A percentile compares a stretch with the other conserved stretches of the same genome.
Evolutionary conservation across 2,113 vertebrate species (phyloP).

Genomic region (Leucoraja erinaceus): DNA sequence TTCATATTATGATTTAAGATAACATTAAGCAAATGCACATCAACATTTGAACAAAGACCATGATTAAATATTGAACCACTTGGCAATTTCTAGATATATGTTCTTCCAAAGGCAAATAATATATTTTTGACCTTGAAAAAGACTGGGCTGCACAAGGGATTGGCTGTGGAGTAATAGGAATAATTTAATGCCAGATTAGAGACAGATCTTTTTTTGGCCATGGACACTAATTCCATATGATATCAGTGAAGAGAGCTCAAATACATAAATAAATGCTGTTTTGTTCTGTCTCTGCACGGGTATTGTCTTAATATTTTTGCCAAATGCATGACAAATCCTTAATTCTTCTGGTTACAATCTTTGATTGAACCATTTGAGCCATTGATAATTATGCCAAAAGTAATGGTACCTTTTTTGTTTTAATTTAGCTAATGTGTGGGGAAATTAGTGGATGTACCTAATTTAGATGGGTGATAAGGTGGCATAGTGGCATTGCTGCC

Average conservation of each 20-base stretch:
- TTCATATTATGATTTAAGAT: too few species aligned
- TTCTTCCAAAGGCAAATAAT: too few species aligned
- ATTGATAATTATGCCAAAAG: neutral
- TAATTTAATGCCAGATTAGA: neutral
- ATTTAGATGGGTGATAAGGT: neutral
- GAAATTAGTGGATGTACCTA: neutral
- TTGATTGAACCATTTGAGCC: too few species aligned
- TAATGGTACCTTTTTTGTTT: neutral
- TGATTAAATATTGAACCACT: too few species aligned
- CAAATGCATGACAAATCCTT: neutral
- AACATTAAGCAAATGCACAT: too few species aligned
- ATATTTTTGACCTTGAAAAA: too few species aligned
- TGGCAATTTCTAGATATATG: too few species aligned
- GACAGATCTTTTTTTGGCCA: neutral
- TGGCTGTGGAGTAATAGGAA: neutral
- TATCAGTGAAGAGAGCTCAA: neutral
- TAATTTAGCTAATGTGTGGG: neutral
- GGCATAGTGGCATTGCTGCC: neutral
- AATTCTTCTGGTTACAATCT: neutral
- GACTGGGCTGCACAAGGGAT: neutral
- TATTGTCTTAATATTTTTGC: neutral
- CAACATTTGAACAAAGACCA: too few species aligned
- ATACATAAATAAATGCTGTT: neutral
- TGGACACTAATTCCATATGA: neutral
- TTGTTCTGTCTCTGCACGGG: neutral